Evolutionary conservation across 2,888 invertebrate genomes (phyloP).

Genomic region (Drosophila mimica): DNA sequence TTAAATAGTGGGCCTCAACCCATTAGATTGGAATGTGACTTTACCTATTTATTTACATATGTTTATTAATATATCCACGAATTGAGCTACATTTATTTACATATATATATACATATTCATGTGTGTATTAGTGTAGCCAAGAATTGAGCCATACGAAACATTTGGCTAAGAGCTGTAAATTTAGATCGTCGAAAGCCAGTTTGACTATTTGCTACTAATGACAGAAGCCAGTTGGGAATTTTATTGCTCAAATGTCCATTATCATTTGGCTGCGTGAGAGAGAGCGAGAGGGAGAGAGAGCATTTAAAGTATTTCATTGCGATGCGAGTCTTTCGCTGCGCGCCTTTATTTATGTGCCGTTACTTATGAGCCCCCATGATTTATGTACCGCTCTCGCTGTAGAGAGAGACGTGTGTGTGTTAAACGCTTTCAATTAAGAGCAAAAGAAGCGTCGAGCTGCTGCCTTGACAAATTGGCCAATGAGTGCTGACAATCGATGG

Average conservation of each 20-base stretch:
- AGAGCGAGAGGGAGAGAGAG: background rate
- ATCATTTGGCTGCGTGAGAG: constrained; percentile 15
- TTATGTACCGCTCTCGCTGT: constrained; percentile 56
- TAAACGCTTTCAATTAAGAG: constrained; percentile 81
- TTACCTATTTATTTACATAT: constrained; percentile 7
- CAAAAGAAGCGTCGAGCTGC: constrained; percentile 43
- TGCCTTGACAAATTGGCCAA: constrained; percentile 60
- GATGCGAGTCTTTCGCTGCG: constrained; percentile 51
- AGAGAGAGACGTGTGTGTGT: constrained; percentile 70
- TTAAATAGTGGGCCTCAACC: constrained; percentile 47
- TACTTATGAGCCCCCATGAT: constrained; percentile 75
- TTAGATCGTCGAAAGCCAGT: constrained; percentile 1
- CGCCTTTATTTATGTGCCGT: constrained; percentile 79
- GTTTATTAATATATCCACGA: background rate
- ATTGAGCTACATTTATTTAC: constrained; percentile 10
- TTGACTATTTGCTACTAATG: background rate
- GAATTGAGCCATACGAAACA: constrained; percentile 11
- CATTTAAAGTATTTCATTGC: constrained; percentile 40
- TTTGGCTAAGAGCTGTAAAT: background rate
- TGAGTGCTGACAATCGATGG: constrained; percentile 60
- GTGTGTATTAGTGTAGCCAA: background rate
- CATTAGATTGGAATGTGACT: constrained; percentile 39
- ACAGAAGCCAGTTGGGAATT: constrained; percentile 8
- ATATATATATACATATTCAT: background rate
- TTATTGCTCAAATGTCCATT: constrained; percentile 33